Base-by-base conservation (phyloP, 2,888 invertebrate species). In the Synanthedon andrenaeformis region DNA sequence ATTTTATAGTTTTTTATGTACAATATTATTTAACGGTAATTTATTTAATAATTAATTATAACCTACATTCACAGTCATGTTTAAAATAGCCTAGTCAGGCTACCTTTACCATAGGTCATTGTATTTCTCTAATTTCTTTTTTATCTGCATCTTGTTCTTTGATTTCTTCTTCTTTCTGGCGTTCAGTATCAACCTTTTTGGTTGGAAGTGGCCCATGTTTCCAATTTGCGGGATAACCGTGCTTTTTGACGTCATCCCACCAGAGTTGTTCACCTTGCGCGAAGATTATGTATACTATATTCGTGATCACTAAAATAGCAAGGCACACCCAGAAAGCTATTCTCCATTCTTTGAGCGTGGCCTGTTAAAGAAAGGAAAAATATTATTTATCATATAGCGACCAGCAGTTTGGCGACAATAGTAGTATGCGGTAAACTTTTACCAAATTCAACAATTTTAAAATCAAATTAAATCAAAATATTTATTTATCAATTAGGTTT, bases 321-420 rank as follows among this genome's bases (percentile, higher is more conserved):
- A 94, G 88, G 49, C 94, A 91, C 42, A 95, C 91, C 93, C 95
- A 94, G 73, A 95, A 95, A 0, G 95, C 94, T 0, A 89, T 66
- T 19, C 92, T 88, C 96, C 96, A 96, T 81, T 94, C 90, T 17
- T 76, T 72, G 6, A 92, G 65, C 0, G 89, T 88, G 51, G 91
- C 89, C 91, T 91, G 74, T 51, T 66, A 72, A 67, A 55, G 56
- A 66, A 66, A 54, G 58, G 55, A 61, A 53, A 55, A 54, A 54
- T 12, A 19, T 42, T 55, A 5, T 45, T 6, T 45, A 45, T 35
- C 23, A 23, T 1, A 23, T 23, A 23, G 23, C 23, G 23, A 23
- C 23, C 23, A 23, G 23, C 23, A 23, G 23, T 23, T 23, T 1
- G 23, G 23, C 1, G 23, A 23, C 23, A 23, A 23, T 1, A 23